Evolutionary conservation across 2,888 invertebrate species (phyloP), one percentile per base, ranked within the genome.

Genomic region (Epistrophe grossulariae): DNA sequence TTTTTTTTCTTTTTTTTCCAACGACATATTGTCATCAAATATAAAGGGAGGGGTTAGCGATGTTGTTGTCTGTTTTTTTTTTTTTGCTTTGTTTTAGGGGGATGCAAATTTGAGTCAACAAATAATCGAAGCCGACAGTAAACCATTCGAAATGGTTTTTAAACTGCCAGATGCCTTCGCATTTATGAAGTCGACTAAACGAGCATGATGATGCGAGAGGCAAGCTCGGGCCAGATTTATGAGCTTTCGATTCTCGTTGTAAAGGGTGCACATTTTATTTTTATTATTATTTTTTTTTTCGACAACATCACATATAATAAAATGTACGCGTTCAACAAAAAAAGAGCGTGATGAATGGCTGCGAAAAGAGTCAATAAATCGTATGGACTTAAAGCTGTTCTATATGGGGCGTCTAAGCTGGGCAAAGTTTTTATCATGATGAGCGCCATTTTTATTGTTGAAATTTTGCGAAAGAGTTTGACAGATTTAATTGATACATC

Each of bases 41-140:
- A 72, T 43, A 11, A 15, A n/a, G 2, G 5, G 43, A 31, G 8
- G 48, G 17, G 35, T 35, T 19, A 35, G n/a, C 24, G 28, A 19
- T 45, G 28, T 11, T 64, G 45, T 19, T 48, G 48, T 48, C 17
- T 64, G n/a, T 64, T 43, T 31, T 66, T 40, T 66, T 40, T 48
- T 13, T 40, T 57, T 28, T 8, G 28, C 55, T 55, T 28, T 45
- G 17, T 50, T 31, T 48, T 52, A 28, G 19, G 64, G 81, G 81
- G 85, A 85, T 85, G 85, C 85, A 85, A 85, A 85, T 87, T 72
- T 48, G 45, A 76, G 76, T 64, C 79, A 82, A 87, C 79, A 87
- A 87, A 87, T 87, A 87, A 82, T 87, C 87, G 83, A 87, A 87
- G 79, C 83, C 72, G 79, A 79, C 79, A 82, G 87, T 87, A 79